A percentile compares a stretch with the other conserved stretches of the same genome.
Conservation (phyloP, 1,140 invertebrate genomes). For the Cydia fagiglandana region DNA sequence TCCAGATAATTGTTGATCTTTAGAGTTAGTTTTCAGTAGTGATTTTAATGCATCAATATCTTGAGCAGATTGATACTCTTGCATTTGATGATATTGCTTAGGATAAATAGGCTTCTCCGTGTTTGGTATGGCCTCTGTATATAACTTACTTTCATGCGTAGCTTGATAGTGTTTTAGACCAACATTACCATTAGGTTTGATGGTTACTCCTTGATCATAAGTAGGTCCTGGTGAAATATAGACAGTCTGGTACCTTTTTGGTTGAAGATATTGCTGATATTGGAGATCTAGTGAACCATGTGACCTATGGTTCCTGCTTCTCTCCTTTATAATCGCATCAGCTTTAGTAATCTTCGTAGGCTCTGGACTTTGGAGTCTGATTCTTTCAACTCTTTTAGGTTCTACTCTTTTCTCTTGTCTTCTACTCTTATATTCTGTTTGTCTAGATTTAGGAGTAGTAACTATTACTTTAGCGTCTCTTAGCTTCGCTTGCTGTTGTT, state of each 20-base stretch:
- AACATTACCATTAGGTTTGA: constrained; percentile 61
- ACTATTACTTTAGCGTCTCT: constrained; percentile 41
- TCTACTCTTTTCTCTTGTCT: constrained; percentile 32
- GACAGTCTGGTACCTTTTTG: constrained; percentile 50
- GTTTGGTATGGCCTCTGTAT: constrained; percentile 55
- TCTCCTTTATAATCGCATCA: constrained; percentile 48
- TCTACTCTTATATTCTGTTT: constrained; percentile 30
- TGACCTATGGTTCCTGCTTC: constrained; percentile 68
- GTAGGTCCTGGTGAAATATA: constrained; percentile 51
- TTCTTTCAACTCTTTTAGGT: constrained; percentile 32
- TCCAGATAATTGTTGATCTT: constrained; percentile 53
- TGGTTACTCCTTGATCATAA: constrained; percentile 62
- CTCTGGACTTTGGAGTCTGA: constrained; percentile 36
- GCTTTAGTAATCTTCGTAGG: constrained; percentile 51
- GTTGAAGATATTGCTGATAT: constrained; percentile 55
- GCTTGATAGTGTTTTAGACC: constrained; percentile 44
- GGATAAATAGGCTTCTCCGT: constrained; percentile 54
- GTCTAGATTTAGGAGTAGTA: constrained; percentile 23
- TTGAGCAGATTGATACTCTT: constrained; percentile 54
- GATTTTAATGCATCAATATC: constrained; percentile 60
- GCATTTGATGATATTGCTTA: constrained; percentile 55
- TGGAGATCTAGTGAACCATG: constrained; percentile 53
- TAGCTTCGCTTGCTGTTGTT: constrained; percentile 62
- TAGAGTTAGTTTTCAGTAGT: constrained; percentile 54
- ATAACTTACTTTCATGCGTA: constrained; percentile 45